Conservation (phyloP, 2,797 vertebrate genomes). For the Anas flavirostris region DNA sequence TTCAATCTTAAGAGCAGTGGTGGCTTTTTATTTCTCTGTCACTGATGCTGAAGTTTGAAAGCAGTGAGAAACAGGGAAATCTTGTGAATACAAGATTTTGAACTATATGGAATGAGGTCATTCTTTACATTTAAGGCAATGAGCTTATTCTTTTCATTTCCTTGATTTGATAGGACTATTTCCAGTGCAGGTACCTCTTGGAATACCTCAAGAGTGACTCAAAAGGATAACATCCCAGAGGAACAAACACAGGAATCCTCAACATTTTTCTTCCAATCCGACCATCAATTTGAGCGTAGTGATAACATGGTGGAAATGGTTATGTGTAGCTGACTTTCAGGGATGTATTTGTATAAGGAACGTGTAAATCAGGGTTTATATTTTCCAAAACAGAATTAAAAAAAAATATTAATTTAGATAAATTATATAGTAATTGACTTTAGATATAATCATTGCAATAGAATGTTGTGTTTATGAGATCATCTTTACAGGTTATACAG, state of each 20-base stretch:
- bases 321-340: neutral
- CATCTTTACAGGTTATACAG: neutral
- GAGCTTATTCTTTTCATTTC: neutral
- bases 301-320: slow-evolving; percentile 2
- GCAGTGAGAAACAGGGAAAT: neutral
- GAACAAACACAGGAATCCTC: neutral
- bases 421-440: slow-evolving; percentile 18
- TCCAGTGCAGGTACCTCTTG: neutral
- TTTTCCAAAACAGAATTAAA: neutral
- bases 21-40: neutral
- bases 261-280: neutral
- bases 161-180: neutral
- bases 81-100: neutral
- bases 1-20: neutral
- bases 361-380: neutral
- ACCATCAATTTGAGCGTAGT: neutral
- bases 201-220: neutral
- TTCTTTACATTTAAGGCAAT: neutral
- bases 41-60: neutral
- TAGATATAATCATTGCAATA: slow-evolving; percentile 6
- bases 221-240: neutral
- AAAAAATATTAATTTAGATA: neutral
- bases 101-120: neutral
- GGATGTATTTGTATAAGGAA: neutral
- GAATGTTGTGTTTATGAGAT: neutral